Conservation (phyloP, 1,140 invertebrate genomes). For the Drusus annulatus region DNA sequence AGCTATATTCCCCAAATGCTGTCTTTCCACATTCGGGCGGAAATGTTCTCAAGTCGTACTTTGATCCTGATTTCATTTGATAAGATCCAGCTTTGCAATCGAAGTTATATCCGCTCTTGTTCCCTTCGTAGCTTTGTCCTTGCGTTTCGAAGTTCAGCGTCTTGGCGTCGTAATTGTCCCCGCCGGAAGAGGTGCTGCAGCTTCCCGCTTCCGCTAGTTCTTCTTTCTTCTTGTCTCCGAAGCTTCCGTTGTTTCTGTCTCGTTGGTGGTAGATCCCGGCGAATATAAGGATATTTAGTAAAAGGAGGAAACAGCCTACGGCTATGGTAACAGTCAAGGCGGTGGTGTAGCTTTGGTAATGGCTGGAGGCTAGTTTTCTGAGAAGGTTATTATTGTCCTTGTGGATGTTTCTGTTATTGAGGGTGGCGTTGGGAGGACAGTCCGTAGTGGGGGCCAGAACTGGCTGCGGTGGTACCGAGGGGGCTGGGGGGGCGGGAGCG, state of each 20-base stretch:
- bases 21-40: slow-evolving; percentile 69
- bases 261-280: slow-evolving; percentile 95
- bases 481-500: slow-evolving; percentile 60
- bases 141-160: slow-evolving; percentile 73
- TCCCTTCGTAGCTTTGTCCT: slow-evolving; percentile 72
- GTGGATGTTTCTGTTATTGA: slow-evolving; percentile 63
- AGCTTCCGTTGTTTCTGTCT: slow-evolving; percentile 74
- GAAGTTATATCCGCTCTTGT: slow-evolving; percentile 70
- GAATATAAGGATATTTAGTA: slow-evolving; percentile 94
- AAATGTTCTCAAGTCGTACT: slow-evolving; percentile 71
- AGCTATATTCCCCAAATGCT: slow-evolving; percentile 76
- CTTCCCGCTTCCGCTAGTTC: slow-evolving; percentile 81
- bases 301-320: slow-evolving; percentile 89
- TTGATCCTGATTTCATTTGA: slow-evolving; percentile 64
- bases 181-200: slow-evolving; percentile 72
- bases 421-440: slow-evolving; percentile 78
- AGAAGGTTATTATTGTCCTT: slow-evolving; percentile 78
- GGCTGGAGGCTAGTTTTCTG: slow-evolving; percentile 82
- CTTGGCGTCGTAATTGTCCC: slow-evolving; percentile 74
- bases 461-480: slow-evolving; percentile 61
- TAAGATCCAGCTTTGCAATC: slow-evolving; percentile 68
- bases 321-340: slow-evolving; percentile 94
- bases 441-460: slow-evolving; percentile 72
- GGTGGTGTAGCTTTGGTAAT: slow-evolving; percentile 90
- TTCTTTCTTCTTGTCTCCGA: slow-evolving; percentile 80